Percentiles rank a stretch among this genome's conserved stretches.
These are phyloP conservation scores for Tursiops truncatus DNA, from an alignment of 2,113 vertebrate species.

Conservation along the genomic window DNA sequence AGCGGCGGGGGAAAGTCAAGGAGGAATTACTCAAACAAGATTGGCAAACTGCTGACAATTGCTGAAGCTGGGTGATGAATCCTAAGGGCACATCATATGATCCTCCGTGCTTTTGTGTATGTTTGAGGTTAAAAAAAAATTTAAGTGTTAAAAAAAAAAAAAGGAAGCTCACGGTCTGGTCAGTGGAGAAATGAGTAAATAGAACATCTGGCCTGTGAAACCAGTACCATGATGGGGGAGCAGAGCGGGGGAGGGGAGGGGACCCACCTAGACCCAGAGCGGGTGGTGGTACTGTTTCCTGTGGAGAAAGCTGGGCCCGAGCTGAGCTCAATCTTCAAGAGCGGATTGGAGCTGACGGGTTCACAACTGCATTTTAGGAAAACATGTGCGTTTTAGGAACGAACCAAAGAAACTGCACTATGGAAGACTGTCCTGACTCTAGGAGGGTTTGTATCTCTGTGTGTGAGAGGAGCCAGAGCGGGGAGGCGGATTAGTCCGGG, in stretches of 20 bases:
- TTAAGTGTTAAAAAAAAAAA: background rate
- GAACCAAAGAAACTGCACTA: background rate
- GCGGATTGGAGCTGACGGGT: background rate
- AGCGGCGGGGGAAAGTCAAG: rapidly evolving
- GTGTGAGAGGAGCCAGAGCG: background rate
- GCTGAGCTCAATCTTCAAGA: background rate
- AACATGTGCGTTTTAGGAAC: background rate
- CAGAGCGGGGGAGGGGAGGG: rapidly evolving
- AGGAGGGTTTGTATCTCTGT: no score
- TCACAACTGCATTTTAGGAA: background rate
- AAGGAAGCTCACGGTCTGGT: background rate
- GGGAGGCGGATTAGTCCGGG: background rate
- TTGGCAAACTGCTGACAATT: background rate
- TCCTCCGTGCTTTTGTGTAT: background rate
- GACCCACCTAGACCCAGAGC: background rate
- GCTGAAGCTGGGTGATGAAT: background rate
- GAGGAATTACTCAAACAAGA: background rate
- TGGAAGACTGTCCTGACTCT: background rate
- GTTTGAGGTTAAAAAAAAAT: background rate
- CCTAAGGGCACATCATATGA: no score
- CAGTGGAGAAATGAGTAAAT: background rate
- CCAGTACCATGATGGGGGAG: background rate
- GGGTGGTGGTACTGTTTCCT: background rate
- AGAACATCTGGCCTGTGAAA: background rate
- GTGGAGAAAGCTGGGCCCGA: background rate